Evolutionary conservation across 1,140 invertebrate genomes (phyloP), one percentile per base, ranked within the genome.

Genomic region (Magallana ariakensis): DNA sequence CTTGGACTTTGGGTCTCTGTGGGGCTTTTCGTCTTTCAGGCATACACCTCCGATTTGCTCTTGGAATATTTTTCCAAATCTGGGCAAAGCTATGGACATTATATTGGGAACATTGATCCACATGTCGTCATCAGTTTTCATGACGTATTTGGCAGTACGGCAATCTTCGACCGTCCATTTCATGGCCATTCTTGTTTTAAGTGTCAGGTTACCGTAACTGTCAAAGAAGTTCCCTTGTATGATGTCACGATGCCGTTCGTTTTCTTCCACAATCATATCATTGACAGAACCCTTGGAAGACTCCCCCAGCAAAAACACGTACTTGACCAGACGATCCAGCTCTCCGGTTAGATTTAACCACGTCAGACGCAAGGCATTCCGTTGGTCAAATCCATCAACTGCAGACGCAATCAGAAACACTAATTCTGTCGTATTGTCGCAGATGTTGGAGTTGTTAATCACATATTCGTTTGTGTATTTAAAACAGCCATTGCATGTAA

Each of bases 101-200:
- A 19, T 58, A 16, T 57, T 60, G 6, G 81, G 33, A 13, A 87
- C 57, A 91, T 95, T 94, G 10, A 95, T 89, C 86, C 94, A 95
- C 90, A 95, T 94, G 89, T 95, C 95, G 84, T 95, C 95, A 87
- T 95, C 95, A 19, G 94, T 93, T 90, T 95, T 95, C 80, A 95
- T 89, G 33, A 89, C 75, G 87, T 90, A 94, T 87, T 80, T 88
- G 7, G 96, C 97, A 90, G 95, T 95, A 88, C 90, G 90, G 92
- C 94, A 96, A 94, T 96, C 95, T 93, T 97, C 96, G 6, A 95
- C 95, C 75, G 96, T 96, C 96, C 97, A 98, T 92, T 97, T 97
- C 33, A 98, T 95, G 4, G 96, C 96, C 96, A 97, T 97, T 5
- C 97, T 96, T 94, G 97, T 97, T 93, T 98, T 98, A 91, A 97